phyloP scores from a whole-genome alignment of 2,888 invertebrate species.

The Ectobius pallidus region DNA sequence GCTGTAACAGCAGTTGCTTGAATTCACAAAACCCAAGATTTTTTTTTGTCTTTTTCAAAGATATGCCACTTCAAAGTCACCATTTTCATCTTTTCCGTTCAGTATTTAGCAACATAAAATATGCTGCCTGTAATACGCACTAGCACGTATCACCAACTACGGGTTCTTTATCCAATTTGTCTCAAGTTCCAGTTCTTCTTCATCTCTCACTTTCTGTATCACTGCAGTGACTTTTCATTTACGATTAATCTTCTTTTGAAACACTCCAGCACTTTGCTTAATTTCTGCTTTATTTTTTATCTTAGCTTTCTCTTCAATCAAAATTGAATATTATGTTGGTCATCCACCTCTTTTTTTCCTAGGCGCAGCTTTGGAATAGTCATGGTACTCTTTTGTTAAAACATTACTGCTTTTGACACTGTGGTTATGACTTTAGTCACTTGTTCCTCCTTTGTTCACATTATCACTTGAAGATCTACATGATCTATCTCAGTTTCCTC shows the following conservation, averaged over 20 bases:
- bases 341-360: background rate
- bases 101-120: conserved; percentile 2
- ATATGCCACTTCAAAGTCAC: background rate
- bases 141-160: background rate
- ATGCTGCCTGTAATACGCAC: background rate
- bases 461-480: background rate
- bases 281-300: background rate
- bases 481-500: background rate
- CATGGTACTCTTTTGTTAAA: background rate
- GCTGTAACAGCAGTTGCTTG: background rate
- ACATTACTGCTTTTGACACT: background rate
- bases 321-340: background rate
- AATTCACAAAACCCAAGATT: background rate
- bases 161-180: background rate
- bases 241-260: background rate
- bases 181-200: background rate
- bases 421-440: background rate
- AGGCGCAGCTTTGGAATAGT: background rate
- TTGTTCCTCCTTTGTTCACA: background rate
- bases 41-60: conserved; percentile 1
- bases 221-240: background rate
- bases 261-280: background rate
- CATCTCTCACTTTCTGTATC: background rate
- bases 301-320: background rate
- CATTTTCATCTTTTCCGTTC: conserved; percentile 9